Evolutionary conservation across 2,888 invertebrate genomes (phyloP).

Genomic region (Cephus pygmeus): DNA sequence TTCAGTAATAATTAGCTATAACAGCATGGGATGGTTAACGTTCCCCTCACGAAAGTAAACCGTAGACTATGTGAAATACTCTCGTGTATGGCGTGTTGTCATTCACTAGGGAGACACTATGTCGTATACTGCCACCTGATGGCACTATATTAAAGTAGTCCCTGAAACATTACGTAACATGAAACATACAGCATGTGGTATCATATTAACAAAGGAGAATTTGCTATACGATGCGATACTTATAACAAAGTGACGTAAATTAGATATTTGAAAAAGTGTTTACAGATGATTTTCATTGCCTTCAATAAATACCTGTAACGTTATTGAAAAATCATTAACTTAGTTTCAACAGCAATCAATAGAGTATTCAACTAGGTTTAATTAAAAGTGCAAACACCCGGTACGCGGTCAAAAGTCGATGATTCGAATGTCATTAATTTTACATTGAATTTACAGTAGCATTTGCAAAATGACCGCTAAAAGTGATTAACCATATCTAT

Average conservation of each 20-base stretch:
- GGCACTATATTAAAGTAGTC: background rate
- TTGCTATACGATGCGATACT: background rate
- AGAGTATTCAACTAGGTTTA: background rate
- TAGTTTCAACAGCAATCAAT: background rate
- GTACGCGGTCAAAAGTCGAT: conserved; percentile 20
- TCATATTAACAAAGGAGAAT: background rate
- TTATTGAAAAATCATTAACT: background rate
- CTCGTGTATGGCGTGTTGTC: background rate
- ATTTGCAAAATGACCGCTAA: background rate
- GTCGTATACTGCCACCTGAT: background rate
- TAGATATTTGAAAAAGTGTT: background rate
- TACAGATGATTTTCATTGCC: background rate
- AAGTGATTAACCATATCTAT: background rate
- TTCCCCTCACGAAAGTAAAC: background rate
- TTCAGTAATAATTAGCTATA: background rate
- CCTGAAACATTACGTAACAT: background rate
- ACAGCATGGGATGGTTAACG: background rate
- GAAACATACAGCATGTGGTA: background rate
- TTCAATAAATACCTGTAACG: background rate
- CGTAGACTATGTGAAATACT: background rate
- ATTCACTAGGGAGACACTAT: background rate
- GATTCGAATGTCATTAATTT: conserved; percentile 30
- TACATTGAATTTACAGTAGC: conserved; percentile 21
- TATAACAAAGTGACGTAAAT: background rate
- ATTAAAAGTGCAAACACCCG: background rate